Conservation (phyloP, 2,113 vertebrate species). For the Ageneiosus marmoratus region DNA sequence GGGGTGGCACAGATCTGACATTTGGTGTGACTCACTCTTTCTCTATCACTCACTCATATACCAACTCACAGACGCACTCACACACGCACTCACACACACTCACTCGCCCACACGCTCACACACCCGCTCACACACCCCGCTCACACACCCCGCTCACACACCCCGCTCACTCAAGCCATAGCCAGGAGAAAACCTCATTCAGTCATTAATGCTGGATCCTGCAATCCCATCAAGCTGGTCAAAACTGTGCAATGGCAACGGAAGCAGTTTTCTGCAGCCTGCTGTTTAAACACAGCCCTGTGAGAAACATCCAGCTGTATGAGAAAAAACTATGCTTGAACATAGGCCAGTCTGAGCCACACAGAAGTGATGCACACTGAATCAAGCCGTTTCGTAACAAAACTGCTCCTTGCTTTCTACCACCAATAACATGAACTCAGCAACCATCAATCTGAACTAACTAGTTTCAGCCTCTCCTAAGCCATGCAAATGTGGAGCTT, state of each 20-base stretch:
- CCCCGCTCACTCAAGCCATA: constrained; percentile 31
- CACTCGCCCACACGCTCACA: too few species aligned
- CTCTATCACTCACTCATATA: constrained; percentile 7
- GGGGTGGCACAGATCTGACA: constrained; percentile 41
- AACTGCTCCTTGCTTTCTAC: not conserved
- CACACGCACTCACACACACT: too few species aligned
- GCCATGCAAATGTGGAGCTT: not conserved
- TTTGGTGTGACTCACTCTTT: constrained; percentile 35
- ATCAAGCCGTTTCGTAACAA: not conserved
- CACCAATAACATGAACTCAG: not conserved
- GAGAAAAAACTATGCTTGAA: not conserved
- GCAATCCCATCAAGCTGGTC: constrained; percentile 9
- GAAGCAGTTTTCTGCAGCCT: constrained; percentile 21
- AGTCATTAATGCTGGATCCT: constrained; percentile 41
- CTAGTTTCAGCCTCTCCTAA: not conserved
- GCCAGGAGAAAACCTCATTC: constrained; percentile 40
- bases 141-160: too few species aligned
- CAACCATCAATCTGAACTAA: too few species aligned
- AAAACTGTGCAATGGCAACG: constrained; percentile 23
- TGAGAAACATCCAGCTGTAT: constrained; percentile 11
- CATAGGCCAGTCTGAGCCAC: not conserved
- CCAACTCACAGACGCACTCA: too few species aligned
- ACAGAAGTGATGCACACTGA: not conserved
- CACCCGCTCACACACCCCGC: too few species aligned
- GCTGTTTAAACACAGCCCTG: constrained; percentile 1